These are phyloP conservation scores for Poecilia picta DNA, from an alignment of 2,797 vertebrate species.

Conservation along the genomic window DNA sequence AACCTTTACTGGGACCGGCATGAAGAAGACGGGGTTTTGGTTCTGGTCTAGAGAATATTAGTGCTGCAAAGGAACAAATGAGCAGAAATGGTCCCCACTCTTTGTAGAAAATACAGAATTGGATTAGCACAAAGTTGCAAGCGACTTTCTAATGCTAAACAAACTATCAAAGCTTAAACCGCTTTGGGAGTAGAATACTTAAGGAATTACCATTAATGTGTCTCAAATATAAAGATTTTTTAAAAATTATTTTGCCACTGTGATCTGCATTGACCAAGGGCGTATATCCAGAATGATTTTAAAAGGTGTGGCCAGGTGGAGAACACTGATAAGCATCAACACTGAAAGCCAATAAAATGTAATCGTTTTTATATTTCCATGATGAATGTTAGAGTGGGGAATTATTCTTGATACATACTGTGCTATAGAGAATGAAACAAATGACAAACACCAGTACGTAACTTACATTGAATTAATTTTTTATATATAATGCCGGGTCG, in stretches of 20 bases:
- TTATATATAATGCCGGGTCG: neutral
- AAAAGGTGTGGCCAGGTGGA: neutral
- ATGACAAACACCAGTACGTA: neutral
- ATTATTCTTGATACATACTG: neutral
- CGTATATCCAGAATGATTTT: neutral
- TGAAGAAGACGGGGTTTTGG: conserved; percentile 54
- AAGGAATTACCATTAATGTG: conserved; percentile 47
- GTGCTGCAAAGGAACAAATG: conserved; percentile 57
- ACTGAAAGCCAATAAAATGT: neutral
- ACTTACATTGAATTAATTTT: neutral
- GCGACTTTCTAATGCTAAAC: conserved; percentile 65
- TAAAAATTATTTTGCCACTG: conserved; percentile 41
- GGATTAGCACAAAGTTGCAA: conserved; percentile 55
- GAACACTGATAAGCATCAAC: neutral
- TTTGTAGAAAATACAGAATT: conserved; percentile 34
- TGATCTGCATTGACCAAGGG: neutral
- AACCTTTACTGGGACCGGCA: conserved; percentile 82
- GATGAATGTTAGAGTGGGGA: neutral
- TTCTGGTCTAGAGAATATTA: conserved; percentile 29
- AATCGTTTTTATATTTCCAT: neutral
- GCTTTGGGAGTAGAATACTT: conserved; percentile 36
- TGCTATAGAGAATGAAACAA: neutral
- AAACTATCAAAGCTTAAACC: conserved; percentile 62
- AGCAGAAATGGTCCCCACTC: conserved; percentile 55
- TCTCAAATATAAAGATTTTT: conserved; percentile 48